These are phyloP conservation scores for Anthrax anthrax DNA, from an alignment of 2,888 invertebrate species.

Conservation along the genomic window DNA sequence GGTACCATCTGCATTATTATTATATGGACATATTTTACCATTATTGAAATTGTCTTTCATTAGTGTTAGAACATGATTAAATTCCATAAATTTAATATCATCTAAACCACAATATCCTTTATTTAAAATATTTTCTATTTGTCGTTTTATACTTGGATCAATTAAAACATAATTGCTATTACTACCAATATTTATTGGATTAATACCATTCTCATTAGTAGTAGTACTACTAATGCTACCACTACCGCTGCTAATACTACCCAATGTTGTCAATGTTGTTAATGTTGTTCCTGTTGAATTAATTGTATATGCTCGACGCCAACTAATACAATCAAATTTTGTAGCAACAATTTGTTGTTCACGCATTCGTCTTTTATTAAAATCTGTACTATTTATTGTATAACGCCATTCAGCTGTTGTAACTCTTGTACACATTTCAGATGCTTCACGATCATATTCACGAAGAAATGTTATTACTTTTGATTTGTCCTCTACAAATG, in stretches of 20 bases:
- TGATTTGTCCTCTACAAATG: constrained; percentile 1
- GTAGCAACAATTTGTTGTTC: constrained; percentile 55
- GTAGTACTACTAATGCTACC: constrained; percentile 35
- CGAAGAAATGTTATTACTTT: constrained; percentile 57
- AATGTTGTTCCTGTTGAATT: constrained; percentile 42
- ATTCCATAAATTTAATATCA: constrained; percentile 55
- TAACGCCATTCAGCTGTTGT: constrained; percentile 61
- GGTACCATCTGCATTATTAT: constrained; percentile 19
- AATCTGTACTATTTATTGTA: constrained; percentile 61
- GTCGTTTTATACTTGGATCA: constrained; percentile 50
- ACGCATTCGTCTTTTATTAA: constrained; percentile 52
- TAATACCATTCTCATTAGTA: too few species aligned
- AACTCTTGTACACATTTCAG: constrained; percentile 55
- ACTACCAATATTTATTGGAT: too few species aligned
- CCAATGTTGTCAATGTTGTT: background rate
- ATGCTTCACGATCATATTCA: constrained; percentile 58
- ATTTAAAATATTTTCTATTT: constrained; percentile 54
- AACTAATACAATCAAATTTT: constrained; percentile 61
- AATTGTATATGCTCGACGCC: constrained; percentile 50
- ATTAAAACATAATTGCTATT: too few species aligned
- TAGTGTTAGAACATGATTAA: constrained; percentile 51
- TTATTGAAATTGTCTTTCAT: constrained; percentile 68
- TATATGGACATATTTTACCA: constrained; percentile 55
- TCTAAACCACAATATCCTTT: constrained; percentile 59
- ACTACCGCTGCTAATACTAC: too few species aligned